A percentile compares a stretch with the other conserved stretches of the same genome.
These are phyloP conservation scores for Crossaster papposus DNA, from an alignment of 53 echinoderm and acorn worm genomes.

Conservation along the genomic window DNA sequence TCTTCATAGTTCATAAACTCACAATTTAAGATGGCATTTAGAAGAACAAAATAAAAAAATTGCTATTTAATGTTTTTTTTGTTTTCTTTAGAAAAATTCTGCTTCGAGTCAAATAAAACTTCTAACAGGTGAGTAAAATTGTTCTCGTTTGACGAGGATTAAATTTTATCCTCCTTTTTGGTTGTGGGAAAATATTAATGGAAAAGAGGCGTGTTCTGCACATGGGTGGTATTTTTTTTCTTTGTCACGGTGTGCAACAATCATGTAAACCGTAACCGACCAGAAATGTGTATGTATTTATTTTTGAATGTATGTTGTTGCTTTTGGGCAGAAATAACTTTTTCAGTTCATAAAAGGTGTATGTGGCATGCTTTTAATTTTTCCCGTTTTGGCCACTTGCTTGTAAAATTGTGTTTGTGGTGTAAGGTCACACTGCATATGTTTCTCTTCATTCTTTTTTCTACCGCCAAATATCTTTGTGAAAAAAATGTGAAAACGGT, in stretches of 20 bases:
- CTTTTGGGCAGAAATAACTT: neutral
- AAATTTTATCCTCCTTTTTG: neutral
- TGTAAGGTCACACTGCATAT: neutral
- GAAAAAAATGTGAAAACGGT: too few species aligned
- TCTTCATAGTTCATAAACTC: too few species aligned
- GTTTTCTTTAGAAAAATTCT: neutral
- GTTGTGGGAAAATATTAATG: neutral
- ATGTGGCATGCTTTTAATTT: neutral
- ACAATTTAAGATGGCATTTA: too few species aligned
- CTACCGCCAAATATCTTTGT: neutral
- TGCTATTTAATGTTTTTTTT: neutral
- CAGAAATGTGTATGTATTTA: too few species aligned
- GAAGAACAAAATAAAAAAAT: neutral
- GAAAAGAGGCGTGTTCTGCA: too few species aligned
- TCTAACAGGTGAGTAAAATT: neutral
- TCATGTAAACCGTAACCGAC: too few species aligned
- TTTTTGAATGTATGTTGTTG: neutral
- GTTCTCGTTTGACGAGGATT: neutral
- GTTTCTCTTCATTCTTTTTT: neutral
- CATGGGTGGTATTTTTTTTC: too few species aligned
- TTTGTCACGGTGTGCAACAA: too few species aligned
- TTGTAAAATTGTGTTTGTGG: conserved; percentile 11
- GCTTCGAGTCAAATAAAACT: neutral
- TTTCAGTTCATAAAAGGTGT: neutral
- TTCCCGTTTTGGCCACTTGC: neutral